Conservation (phyloP, 1,140 invertebrate genomes). For the Artemia franciscana region DNA sequence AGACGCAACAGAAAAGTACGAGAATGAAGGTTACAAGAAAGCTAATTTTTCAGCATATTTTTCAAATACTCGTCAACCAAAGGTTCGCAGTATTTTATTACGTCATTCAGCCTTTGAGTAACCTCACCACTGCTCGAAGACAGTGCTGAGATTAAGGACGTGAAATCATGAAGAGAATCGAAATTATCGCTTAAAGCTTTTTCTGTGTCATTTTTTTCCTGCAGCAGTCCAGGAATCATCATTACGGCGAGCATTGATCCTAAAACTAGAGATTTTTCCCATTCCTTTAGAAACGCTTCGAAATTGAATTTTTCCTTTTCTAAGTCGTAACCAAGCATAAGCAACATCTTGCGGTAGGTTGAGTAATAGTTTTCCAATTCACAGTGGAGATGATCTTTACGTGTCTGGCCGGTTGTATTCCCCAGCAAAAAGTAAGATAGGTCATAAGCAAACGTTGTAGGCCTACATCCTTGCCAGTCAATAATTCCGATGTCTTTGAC, state of each 20-base stretch:
- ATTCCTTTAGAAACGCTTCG: neutral
- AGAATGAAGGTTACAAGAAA: too few species aligned
- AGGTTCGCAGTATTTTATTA: too few species aligned
- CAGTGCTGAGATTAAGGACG: too few species aligned
- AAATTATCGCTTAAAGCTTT: neutral
- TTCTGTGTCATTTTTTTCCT: neutral
- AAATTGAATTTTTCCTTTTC: neutral
- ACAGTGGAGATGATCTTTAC: neutral
- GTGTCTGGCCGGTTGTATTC: neutral
- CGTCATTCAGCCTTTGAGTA: too few species aligned
- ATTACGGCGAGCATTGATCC: neutral
- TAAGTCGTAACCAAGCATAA: neutral
- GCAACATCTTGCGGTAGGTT: neutral
- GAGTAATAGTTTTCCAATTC: neutral
- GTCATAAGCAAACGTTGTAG: neutral
- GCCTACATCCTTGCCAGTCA: neutral
- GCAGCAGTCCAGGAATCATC: neutral
- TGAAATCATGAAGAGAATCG: too few species aligned
- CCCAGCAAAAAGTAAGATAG: neutral
- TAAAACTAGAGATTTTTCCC: neutral
- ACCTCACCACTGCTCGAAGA: too few species aligned
- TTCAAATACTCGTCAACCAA: too few species aligned
- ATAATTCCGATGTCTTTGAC: neutral
- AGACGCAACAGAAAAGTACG: too few species aligned
- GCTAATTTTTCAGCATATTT: too few species aligned